Conservation (phyloP, 1,140 invertebrate genomes). For the Thalassaphorura encarpata region DNA sequence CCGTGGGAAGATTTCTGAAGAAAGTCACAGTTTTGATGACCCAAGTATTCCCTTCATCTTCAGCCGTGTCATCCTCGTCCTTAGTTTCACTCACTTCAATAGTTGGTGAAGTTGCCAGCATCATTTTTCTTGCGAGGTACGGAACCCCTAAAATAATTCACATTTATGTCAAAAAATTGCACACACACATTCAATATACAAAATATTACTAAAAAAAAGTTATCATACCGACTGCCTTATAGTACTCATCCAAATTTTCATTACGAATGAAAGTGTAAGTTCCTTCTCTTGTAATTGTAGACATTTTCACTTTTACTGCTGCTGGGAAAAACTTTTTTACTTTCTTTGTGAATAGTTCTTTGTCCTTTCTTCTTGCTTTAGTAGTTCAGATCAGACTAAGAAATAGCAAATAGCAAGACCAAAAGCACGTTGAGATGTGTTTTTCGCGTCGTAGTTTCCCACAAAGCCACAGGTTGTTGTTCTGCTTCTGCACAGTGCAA, state of each 20-base stretch:
- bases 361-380: no score
- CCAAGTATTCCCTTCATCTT: constrained; percentile 35
- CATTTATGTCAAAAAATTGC: neutral
- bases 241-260: constrained; percentile 54
- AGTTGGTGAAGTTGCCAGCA: constrained; percentile 46
- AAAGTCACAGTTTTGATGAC: constrained; percentile 45
- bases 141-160: constrained; percentile 38
- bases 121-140: constrained; percentile 51
- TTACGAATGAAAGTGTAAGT: constrained; percentile 52
- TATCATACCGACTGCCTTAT: constrained; percentile 47
- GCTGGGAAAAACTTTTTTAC: neutral
- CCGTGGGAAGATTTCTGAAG: no score
- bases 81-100: constrained; percentile 49
- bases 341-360: no score
- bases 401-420: no score
- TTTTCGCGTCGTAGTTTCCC: no score
- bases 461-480: no score
- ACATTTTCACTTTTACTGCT: neutral
- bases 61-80: no score
- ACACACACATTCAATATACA: neutral
- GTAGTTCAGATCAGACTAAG: no score
- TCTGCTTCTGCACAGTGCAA: no score
- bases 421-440: no score
- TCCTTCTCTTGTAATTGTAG: constrained; percentile 42
- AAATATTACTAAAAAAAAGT: neutral